phyloP scores from a whole-genome alignment of 92 coral and sea anemone genomes.

The Porites evermanni region DNA sequence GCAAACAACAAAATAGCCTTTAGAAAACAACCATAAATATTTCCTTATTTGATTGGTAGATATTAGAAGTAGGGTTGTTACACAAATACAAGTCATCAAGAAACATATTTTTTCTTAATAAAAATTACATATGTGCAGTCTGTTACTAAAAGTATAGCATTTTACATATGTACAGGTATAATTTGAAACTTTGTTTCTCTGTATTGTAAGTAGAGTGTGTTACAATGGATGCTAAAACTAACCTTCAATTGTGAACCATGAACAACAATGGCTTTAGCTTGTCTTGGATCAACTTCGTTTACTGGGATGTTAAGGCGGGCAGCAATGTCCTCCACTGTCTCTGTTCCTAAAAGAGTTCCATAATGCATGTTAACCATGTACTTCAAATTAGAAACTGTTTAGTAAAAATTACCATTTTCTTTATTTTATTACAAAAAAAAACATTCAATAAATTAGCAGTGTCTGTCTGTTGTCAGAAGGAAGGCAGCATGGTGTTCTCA shows the following conservation, averaged over 20 bases:
- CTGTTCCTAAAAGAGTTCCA: slow-evolving; percentile 73
- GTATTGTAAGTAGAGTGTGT: too few relatives aligned
- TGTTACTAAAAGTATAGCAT: too few relatives aligned
- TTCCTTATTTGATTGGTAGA: too few relatives aligned
- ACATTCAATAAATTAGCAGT: not conserved
- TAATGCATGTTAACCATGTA: not conserved
- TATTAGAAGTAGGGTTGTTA: too few relatives aligned
- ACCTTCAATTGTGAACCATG: slow-evolving; percentile 98
- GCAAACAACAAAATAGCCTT: too few relatives aligned
- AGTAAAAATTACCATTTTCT: not conserved
- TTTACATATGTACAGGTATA: too few relatives aligned
- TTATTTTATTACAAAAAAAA: not conserved
- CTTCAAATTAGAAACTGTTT: too few relatives aligned
- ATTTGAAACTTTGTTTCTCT: too few relatives aligned
- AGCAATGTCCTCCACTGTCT: slow-evolving; percentile 97
- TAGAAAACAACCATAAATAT: too few relatives aligned
- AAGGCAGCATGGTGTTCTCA: slow-evolving; percentile 47
- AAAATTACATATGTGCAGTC: too few relatives aligned
- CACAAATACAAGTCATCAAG: too few relatives aligned
- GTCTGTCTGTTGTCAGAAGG: slow-evolving; percentile 30
- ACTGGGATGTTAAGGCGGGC: slow-evolving; percentile 77
- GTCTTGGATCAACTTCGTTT: slow-evolving; percentile 74
- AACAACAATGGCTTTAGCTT: slow-evolving; percentile 85
- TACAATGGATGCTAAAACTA: not conserved
- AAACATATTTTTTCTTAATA: too few relatives aligned